These are phyloP conservation scores for Calameuta idolon DNA, from an alignment of 2,888 invertebrate species.

Conservation along the genomic window DNA sequence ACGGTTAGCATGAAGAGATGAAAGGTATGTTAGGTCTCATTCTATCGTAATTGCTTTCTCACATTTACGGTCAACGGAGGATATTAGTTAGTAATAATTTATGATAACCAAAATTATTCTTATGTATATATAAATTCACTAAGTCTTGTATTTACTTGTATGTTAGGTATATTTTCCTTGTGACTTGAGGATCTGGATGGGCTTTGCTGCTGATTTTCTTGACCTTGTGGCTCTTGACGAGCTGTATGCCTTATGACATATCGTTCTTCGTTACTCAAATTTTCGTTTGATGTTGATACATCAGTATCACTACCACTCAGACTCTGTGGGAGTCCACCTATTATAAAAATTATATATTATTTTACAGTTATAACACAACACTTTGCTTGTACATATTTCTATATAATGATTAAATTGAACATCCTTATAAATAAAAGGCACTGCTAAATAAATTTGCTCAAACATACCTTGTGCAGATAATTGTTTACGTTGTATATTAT, in stretches of 20 bases:
- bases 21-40: background rate
- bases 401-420: background rate
- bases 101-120: background rate
- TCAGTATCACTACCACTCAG: slow-evolving; percentile 91
- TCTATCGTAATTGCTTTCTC: background rate
- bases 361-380: background rate
- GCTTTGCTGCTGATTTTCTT: slow-evolving; percentile 79
- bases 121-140: background rate
- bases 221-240: slow-evolving; percentile 92
- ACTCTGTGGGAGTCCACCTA: slow-evolving; percentile 78
- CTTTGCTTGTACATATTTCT: slow-evolving; percentile 1
- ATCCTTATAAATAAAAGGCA: slow-evolving; percentile 50
- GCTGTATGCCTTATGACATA: slow-evolving; percentile 85
- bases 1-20: background rate
- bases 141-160: slow-evolving; percentile 49
- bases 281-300: slow-evolving; percentile 91
- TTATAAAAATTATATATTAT: slow-evolving; percentile 26
- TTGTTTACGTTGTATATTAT: slow-evolving; percentile 74
- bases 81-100: background rate
- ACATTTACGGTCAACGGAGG: background rate
- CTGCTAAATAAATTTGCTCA: slow-evolving; percentile 13
- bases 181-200: slow-evolving; percentile 71
- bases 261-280: slow-evolving; percentile 86
- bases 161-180: slow-evolving; percentile 64
- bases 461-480: slow-evolving; percentile 67